Percentiles rank a stretch among this genome's conserved stretches.
These are phyloP conservation scores for Poecilia latipinna DNA, from an alignment of 2,113 vertebrate species.

Conservation along the genomic window DNA sequence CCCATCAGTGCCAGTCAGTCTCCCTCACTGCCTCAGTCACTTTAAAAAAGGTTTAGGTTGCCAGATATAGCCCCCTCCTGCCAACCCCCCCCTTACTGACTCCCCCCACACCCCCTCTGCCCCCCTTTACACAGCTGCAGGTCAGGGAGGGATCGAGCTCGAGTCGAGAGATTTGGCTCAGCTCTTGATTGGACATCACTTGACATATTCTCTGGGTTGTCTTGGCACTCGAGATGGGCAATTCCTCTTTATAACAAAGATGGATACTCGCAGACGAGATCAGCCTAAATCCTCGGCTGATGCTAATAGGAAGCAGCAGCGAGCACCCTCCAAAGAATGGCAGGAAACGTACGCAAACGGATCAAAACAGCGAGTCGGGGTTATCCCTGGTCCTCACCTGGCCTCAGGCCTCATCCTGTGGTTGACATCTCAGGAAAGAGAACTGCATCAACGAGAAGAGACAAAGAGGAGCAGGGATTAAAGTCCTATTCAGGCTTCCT, in stretches of 20 bases:
- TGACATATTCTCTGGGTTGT: slow-evolving; percentile 42
- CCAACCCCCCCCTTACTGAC: background rate
- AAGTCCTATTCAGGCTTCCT: slow-evolving; percentile 25
- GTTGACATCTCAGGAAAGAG: slow-evolving; percentile 91
- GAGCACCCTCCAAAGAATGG: background rate
- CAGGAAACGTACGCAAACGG: slow-evolving; percentile 16
- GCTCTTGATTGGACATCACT: slow-evolving; percentile 51
- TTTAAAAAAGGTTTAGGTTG: slow-evolving; percentile 71
- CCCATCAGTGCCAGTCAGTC: slow-evolving; percentile 77
- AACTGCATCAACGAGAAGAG: slow-evolving; percentile 77
- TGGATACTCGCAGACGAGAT: slow-evolving; percentile 1
- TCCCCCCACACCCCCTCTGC: background rate
- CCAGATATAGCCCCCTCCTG: slow-evolving; percentile 65
- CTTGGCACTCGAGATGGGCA: slow-evolving; percentile 15
- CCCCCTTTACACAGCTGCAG: slow-evolving; percentile 17
- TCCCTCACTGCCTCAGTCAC: slow-evolving; percentile 67
- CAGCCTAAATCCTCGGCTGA: background rate
- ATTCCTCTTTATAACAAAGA: slow-evolving; percentile 41
- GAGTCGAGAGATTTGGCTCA: slow-evolving; percentile 50
- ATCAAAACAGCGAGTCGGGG: slow-evolving; percentile 33
- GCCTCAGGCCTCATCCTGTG: slow-evolving; percentile 88
- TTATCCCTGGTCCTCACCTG: slow-evolving; percentile 81
- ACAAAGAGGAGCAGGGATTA: slow-evolving; percentile 35
- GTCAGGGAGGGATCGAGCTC: slow-evolving; percentile 46
- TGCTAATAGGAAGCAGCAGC: slow-evolving; percentile 1